These are phyloP conservation scores for Mamestra configurata DNA, from an alignment of 1,140 invertebrate genomes.

Conservation along the genomic window DNA sequence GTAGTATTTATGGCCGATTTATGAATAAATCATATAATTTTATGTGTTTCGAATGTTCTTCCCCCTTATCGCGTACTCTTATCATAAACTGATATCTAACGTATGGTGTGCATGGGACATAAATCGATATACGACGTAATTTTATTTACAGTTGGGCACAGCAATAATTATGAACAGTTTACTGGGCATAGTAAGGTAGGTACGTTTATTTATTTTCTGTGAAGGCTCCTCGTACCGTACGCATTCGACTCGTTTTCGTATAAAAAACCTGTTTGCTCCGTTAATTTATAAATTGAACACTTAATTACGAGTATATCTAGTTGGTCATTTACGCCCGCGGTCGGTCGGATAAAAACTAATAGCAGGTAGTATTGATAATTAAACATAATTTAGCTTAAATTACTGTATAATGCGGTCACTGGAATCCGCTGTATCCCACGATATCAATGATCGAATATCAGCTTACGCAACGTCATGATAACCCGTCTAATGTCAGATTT, in stretches of 20 bases:
- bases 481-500: slow-evolving; percentile 34
- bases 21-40: slow-evolving; percentile 43
- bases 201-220: slow-evolving; percentile 43
- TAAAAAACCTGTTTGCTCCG: slow-evolving; percentile 60
- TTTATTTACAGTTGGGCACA: slow-evolving; percentile 43
- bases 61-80: slow-evolving; percentile 32
- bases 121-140: slow-evolving; percentile 40
- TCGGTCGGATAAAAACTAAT: slow-evolving; percentile 67
- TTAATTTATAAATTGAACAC: slow-evolving; percentile 77
- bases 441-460: slow-evolving; percentile 47
- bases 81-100: slow-evolving; percentile 43
- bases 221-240: background rate
- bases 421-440: slow-evolving; percentile 52
- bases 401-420: slow-evolving; percentile 56
- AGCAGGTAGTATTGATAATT: slow-evolving; percentile 64
- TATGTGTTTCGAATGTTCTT: slow-evolving; percentile 37
- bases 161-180: slow-evolving; percentile 39
- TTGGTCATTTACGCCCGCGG: slow-evolving; percentile 54
- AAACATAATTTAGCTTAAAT: slow-evolving; percentile 69
- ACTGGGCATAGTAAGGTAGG: background rate
- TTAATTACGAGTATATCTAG: slow-evolving; percentile 68
- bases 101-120: slow-evolving; percentile 28
- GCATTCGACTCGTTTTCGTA: slow-evolving; percentile 25
- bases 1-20: slow-evolving; percentile 12
- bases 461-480: slow-evolving; percentile 33